phyloP scores from a whole-genome alignment of 92 coral and sea anemone species.

The Parazoanthus swiftii region DNA sequence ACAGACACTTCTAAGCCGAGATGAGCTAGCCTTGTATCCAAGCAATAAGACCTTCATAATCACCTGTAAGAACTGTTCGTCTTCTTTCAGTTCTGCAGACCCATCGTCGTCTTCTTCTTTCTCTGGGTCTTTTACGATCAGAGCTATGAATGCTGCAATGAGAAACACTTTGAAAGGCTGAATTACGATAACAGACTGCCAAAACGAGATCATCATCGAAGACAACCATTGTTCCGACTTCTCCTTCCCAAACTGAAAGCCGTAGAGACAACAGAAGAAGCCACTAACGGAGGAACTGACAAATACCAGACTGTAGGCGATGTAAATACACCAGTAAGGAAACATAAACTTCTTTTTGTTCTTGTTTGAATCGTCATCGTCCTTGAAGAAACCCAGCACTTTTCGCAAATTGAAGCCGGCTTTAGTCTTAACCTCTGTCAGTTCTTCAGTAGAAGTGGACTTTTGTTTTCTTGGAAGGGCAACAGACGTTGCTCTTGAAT shows the following conservation, averaged over 20 bases:
- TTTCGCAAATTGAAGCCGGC: slow-evolving; percentile 33
- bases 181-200: slow-evolving; percentile 83
- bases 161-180: slow-evolving; percentile 90
- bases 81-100: slow-evolving; percentile 33
- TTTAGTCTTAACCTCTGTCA: slow-evolving; percentile 25
- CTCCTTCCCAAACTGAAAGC: slow-evolving; percentile 75
- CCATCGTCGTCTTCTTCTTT: slow-evolving; percentile 81
- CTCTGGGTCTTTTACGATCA: slow-evolving; percentile 90
- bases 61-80: slow-evolving; percentile 53
- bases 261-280: slow-evolving; percentile 73
- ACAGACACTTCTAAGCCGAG: too few species aligned
- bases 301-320: slow-evolving; percentile 71
- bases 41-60: neutral
- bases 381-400: slow-evolving; percentile 44
- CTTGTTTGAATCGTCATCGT: slow-evolving; percentile 51
- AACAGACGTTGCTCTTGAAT: slow-evolving; percentile 1
- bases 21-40: too few species aligned
- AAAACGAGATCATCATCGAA: slow-evolving; percentile 83
- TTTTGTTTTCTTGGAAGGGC: neutral
- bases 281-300: slow-evolving; percentile 62
- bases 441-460: neutral
- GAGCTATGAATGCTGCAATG: slow-evolving; percentile 88
- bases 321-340: slow-evolving; percentile 89
- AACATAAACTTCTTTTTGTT: slow-evolving; percentile 66
- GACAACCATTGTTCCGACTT: slow-evolving; percentile 88